Base-by-base conservation (phyloP, 1,140 invertebrate species). In the Panagrolaimus sp. region DNA sequence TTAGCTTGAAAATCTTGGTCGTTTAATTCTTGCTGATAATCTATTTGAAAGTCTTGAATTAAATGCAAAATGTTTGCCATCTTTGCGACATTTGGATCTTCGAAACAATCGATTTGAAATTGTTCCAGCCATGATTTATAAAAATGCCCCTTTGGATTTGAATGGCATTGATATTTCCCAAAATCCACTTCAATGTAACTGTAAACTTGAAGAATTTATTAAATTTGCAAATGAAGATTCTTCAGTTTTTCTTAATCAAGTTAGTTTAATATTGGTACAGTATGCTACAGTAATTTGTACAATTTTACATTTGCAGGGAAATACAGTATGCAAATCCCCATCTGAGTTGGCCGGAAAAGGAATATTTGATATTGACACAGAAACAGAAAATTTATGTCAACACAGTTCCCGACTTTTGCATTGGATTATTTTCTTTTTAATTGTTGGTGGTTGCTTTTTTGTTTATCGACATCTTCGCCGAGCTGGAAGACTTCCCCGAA, bases 101-200 rank as follows among this genome's bases (percentile, higher is more conserved):
- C 66, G 65, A 44, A 67, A 69, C 12, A 71, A 68, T 28, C 28
- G 28, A 10, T 48, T 76, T 43, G 21, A 17, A 28, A 26, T 63
- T n/a, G 45, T 76, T 21, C 70, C 74, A 12, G 14, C 48, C 8
- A 38, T 62, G 10, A 43, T 75, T 26, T 76, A 67, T 63, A 71
- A 76, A 14, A 43, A 46, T 46, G n/a, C n/a, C n/a, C n/a, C 70
- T 10, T 52, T 48, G 9, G 52, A 58, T 28, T 9, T 76, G 15
- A 71, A 65, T 32, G 45, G 14, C 14, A 26, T 76, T 6, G 75
- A 76, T 63, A 43, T 76, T 28, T 76, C 75, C n/a, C 43, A 63
- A 12, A 76, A 76, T 66, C 75, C 75, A 2, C 21, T 76, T 0
- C 15, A 67, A 10, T 76, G 75, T 67, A 64, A 76, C 46, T 76